Conservation (phyloP, 2,888 invertebrate genomes). For the Drosophila seclusa region DNA sequence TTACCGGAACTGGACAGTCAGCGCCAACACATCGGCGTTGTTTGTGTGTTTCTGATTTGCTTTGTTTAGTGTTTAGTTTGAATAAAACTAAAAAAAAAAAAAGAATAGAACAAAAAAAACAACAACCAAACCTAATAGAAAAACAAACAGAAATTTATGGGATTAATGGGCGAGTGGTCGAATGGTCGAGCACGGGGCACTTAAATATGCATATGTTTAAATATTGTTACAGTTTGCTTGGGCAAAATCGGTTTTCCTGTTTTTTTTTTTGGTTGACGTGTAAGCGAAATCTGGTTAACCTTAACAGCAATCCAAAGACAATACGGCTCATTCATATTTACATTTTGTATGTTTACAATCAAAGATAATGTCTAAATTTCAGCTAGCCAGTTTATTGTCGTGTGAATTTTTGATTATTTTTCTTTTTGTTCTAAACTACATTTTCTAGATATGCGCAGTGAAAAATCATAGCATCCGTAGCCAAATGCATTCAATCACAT, state of each 20-base stretch:
- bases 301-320: conserved; percentile 48
- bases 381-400: conserved; percentile 53
- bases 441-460: conserved; percentile 42
- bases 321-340: conserved; percentile 52
- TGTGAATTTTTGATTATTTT: conserved; percentile 51
- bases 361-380: conserved; percentile 35
- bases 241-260: conserved; percentile 55
- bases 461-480: conserved; percentile 3
- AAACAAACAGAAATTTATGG: conserved; percentile 68
- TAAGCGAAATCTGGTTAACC: conserved; percentile 69
- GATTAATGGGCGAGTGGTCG: conserved; percentile 53
- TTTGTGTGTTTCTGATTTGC: conserved; percentile 57
- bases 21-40: conserved; percentile 31
- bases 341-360: conserved; percentile 58
- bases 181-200: conserved; percentile 41
- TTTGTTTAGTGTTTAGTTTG: conserved; percentile 44
- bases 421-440: neutral
- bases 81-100: conserved; percentile 19
- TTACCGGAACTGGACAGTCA: conserved; percentile 70
- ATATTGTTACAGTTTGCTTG: conserved; percentile 60
- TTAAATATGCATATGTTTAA: conserved; percentile 42
- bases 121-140: conserved; percentile 9
- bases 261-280: conserved; percentile 34
- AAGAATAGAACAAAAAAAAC: conserved; percentile 16
- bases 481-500: conserved; percentile 47